Evolutionary conservation across 2,888 invertebrate genomes (phyloP), one percentile per base, ranked within the genome.

Genomic region (Sussaba pulchella): DNA sequence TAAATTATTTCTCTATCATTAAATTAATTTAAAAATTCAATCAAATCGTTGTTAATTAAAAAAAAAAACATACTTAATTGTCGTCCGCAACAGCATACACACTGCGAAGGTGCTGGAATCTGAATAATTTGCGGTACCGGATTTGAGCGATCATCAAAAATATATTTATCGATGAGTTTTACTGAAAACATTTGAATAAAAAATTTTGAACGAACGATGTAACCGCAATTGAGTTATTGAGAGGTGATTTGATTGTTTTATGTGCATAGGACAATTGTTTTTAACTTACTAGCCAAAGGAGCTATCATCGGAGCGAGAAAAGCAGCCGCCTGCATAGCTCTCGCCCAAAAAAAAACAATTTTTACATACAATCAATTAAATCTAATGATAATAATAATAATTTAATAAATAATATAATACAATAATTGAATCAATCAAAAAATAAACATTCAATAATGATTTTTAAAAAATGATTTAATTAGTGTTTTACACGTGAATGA

Each of bases 281-380:
- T 10, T 26, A 66, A 61, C 75, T 73, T 78, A 82, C 83, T 69
- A 45, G 82, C 83, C 41, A 83, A 36, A n/a, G 83, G 82, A 50
- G 73, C 70, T 31, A 82, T 47, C 0, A 72, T 75, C 9, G 83
- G 83, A 19, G 80, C 82, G 14, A 83, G 63, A 75, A 31, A 52
- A 39, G 82, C 39, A 21, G 81, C 59, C 17, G 76, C 72, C 47
- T 80, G 72, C 83, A 82, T 83, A 5, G 14, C 61, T 5, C 9
- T 39, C 21, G 24, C 12, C 41, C 36, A 14, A 43, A 17, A 77
- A 50, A n/a, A n/a, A n/a, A n/a, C n/a, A n/a, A n/a, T n/a, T 14
- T 10, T 57, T 64, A 41, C 2, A 24, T 8, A 19, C 14, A 52
- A 41, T 63, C 8, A 54, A 19, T 21, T 10, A n/a, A 9, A 26